Base-by-base conservation (phyloP, 2,113 vertebrate species). In the Syrrhaptes paradoxus region DNA sequence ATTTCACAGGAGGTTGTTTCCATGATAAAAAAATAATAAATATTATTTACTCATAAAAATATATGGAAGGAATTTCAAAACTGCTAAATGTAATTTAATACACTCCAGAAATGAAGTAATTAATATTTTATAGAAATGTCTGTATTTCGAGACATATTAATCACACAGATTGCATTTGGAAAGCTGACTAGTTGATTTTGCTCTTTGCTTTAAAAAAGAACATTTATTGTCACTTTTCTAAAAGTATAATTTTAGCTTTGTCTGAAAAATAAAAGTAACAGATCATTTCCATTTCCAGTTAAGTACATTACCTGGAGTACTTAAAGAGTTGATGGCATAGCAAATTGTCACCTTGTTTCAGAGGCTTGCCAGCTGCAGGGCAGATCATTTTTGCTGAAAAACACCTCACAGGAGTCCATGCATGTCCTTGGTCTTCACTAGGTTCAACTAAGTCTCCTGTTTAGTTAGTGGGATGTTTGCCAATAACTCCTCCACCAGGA, bases 81-180 rank as follows among this genome's bases (percentile, higher is more conserved):
- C 29, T 81, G 78, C 71, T 68, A 90, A 95, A 87, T 71, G 75
- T 75, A 96, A 95, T 92, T 91, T 82, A 89, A 88, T 93, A 95
- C 84, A 96, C 84, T 75, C 46, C 70, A 95, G 58, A 96, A 94
- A 87, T 93, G 78, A 97, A 95, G 85, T 78, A 92, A 91, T 95
- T 87, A 96, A 96, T 80, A 92, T 95, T 95, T 97, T 91, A 90
- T 90, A 95, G 59, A 87, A 94, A 65, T 75, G 85, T 93, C 88
- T 92, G 86, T 90, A 92, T 95, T 95, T 95, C 1, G 9, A 97
- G 92, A 96, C 94, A 95, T 61, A 95, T 96, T 96, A 96, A 95
- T 97, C 94, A 93, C 85, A 43, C 16, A 68, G 61, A 93, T 80
- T 78, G 72, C 84, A 49, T 88, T 86, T 12, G 8, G 85, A 90